These are phyloP conservation scores for Hyles vespertilio DNA, from an alignment of 1,140 invertebrate genomes.

Conservation along the genomic window DNA sequence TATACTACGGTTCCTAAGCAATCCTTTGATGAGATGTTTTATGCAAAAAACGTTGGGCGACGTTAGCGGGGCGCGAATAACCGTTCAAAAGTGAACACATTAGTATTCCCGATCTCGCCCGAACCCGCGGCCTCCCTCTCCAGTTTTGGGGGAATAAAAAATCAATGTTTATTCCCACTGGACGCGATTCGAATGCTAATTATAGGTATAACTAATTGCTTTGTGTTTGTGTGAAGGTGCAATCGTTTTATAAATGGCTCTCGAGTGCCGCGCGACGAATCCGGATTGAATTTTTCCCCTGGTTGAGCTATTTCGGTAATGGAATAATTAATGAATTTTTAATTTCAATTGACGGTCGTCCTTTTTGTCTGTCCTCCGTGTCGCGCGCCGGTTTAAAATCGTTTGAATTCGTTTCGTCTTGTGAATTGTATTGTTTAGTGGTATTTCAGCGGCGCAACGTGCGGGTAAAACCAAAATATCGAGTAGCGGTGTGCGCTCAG, in stretches of 20 bases:
- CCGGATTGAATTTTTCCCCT: conserved; percentile 25
- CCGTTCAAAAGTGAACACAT: conserved; percentile 71
- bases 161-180: conserved; percentile 72
- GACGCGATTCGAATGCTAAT: conserved; percentile 71
- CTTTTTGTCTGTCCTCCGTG: no score
- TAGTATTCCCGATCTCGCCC: conserved; percentile 64
- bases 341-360: conserved; percentile 1
- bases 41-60: conserved; percentile 73
- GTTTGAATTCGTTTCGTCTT: no score
- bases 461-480: conserved; percentile 17
- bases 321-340: conserved; percentile 17
- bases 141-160: conserved; percentile 70
- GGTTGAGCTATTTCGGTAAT: conserved; percentile 16
- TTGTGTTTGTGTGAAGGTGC: conserved; percentile 53
- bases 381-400: no score
- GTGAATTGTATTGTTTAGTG: neutral
- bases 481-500: conserved; percentile 9
- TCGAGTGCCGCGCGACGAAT: conserved; percentile 21
- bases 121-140: conserved; percentile 44
- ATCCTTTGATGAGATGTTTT: conserved; percentile 76
- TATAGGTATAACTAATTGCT: conserved; percentile 67
- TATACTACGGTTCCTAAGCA: conserved; percentile 67
- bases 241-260: conserved; percentile 42
- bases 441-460: neutral
- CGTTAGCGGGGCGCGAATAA: conserved; percentile 68